Evolutionary conservation across 2,113 vertebrate species (phyloP).

Genomic region (Lophotis ruficrista): DNA sequence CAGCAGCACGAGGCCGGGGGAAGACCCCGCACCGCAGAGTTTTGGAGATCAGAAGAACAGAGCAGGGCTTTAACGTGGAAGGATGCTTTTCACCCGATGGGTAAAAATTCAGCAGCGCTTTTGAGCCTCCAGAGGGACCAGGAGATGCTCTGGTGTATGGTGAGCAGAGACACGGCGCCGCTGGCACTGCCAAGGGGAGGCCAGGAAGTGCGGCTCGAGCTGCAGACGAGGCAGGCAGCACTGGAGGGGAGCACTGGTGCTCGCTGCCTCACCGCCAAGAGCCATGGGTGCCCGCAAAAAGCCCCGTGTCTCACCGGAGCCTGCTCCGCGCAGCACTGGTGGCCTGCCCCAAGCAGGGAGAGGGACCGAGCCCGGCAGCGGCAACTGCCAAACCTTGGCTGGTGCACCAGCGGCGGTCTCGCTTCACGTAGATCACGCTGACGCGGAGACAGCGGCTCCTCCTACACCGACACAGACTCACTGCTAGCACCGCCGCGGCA

Average conservation of each 20-base stretch:
- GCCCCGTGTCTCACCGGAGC: accelerated
- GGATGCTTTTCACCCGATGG: background rate
- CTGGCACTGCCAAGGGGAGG: background rate
- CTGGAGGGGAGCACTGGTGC: background rate
- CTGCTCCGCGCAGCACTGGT: accelerated
- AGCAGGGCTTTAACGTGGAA: accelerated
- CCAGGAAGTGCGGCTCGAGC: accelerated
- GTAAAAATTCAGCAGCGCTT: background rate
- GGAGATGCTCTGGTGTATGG: background rate
- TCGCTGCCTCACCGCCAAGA: background rate
- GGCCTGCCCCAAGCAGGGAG: background rate
- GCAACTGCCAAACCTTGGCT: accelerated
- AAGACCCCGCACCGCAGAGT: accelerated
- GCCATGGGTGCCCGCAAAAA: background rate
- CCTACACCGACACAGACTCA: background rate
- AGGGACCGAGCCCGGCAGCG: accelerated
- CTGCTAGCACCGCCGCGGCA: accelerated
- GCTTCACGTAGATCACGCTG: accelerated
- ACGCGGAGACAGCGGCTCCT: background rate
- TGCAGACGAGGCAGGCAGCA: background rate
- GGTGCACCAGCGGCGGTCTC: no score
- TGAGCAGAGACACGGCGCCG: background rate
- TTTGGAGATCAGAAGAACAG: accelerated
- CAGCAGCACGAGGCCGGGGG: background rate
- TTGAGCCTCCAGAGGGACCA: background rate